Percentiles rank a stretch among this genome's conserved stretches.
These are phyloP conservation scores for Ramphastos sulfuratus DNA, from an alignment of 2,113 vertebrate genomes.

Conservation along the genomic window DNA sequence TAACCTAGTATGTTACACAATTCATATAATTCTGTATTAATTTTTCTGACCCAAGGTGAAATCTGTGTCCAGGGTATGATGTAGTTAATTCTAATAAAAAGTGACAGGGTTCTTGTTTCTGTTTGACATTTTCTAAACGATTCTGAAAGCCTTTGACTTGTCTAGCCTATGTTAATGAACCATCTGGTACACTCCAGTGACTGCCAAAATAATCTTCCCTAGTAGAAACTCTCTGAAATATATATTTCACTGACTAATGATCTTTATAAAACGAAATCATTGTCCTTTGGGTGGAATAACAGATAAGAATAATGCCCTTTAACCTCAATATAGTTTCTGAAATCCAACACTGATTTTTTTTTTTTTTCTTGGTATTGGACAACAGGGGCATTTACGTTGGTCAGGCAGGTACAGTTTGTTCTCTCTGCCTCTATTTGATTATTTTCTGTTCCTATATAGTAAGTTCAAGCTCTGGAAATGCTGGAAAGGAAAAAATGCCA, in stretches of 20 bases:
- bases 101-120: constrained; percentile 88
- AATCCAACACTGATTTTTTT: background rate
- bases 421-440: background rate
- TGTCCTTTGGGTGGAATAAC: constrained; percentile 81
- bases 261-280: constrained; percentile 84
- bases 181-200: constrained; percentile 87
- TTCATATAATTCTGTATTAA: constrained; percentile 93
- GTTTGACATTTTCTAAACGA: constrained; percentile 84
- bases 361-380: background rate
- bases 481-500: background rate
- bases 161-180: constrained; percentile 85
- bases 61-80: constrained; percentile 80
- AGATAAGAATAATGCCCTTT: constrained; percentile 75
- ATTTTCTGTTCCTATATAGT: background rate
- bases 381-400: background rate
- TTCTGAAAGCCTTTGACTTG: constrained; percentile 83
- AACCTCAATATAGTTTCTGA: constrained; percentile 76
- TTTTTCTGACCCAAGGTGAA: constrained; percentile 95
- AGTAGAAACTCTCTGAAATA: constrained; percentile 79
- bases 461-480: constrained; percentile 17
- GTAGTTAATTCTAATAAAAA: constrained; percentile 89
- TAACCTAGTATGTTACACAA: constrained; percentile 79
- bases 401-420: background rate
- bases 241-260: constrained; percentile 91
- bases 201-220: constrained; percentile 74